Conservation (phyloP, 2,113 vertebrate species). For the Barbus barbus region DNA sequence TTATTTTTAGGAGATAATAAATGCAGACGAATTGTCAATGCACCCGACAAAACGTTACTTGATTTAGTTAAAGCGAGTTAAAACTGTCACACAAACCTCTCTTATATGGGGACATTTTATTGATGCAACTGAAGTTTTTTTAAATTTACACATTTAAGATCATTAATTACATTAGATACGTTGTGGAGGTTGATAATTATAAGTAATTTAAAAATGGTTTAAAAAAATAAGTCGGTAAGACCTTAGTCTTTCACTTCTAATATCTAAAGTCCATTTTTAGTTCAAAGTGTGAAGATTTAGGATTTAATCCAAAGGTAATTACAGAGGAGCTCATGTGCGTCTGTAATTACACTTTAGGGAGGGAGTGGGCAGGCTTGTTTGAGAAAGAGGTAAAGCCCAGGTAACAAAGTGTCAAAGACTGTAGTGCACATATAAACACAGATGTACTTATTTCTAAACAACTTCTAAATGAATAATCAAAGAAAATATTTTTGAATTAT, state of each 20-base stretch:
- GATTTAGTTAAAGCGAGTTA: slow-evolving; percentile 3
- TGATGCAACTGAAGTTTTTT: too few relatives aligned
- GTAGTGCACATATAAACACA: neutral
- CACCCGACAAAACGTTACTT: neutral
- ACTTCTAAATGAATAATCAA: neutral
- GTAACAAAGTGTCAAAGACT: neutral
- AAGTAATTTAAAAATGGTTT: neutral
- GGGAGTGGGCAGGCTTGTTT: neutral
- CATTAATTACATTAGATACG: neutral
- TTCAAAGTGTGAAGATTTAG: neutral
- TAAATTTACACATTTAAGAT: neutral
- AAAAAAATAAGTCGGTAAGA: neutral
- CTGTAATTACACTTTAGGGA: neutral
- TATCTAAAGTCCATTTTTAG: neutral
- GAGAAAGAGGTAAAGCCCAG: neutral
- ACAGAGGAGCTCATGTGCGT: slow-evolving; percentile 3
- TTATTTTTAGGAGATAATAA: neutral
- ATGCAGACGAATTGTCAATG: neutral
- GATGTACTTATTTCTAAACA: neutral
- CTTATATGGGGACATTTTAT: neutral
- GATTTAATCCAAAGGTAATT: slow-evolving; percentile 25
- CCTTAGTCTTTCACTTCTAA: neutral
- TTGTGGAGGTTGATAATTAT: too few relatives aligned
- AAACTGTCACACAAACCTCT: neutral
- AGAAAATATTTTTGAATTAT: neutral